These are phyloP conservation scores for Meandrina meandrites DNA, from an alignment of 92 coral and sea anemone genomes.

Conservation along the genomic window DNA sequence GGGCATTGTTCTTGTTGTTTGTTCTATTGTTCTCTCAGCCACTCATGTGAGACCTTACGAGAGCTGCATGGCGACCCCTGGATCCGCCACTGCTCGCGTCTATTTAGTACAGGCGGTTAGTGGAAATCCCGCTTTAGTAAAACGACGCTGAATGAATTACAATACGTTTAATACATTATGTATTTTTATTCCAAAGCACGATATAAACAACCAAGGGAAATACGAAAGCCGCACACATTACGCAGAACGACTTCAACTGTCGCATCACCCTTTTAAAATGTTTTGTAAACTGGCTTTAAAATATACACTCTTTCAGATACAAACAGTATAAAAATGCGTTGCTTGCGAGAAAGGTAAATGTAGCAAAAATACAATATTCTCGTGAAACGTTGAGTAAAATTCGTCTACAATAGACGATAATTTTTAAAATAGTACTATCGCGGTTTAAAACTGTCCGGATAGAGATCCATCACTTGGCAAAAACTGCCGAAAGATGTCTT, in stretches of 20 bases:
- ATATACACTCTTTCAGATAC: neutral
- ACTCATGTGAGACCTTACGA: too few species aligned
- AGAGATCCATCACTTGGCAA: neutral
- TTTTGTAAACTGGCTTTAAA: neutral
- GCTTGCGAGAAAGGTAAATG: neutral
- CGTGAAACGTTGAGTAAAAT: neutral
- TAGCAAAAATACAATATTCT: conserved; percentile 1
- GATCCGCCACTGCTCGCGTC: too few species aligned
- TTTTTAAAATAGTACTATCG: neutral
- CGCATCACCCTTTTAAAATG: conserved; percentile 4
- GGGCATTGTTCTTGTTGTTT: too few species aligned
- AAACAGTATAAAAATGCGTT: neutral
- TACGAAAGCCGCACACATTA: neutral
- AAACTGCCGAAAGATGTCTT: neutral
- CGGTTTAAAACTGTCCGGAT: neutral
- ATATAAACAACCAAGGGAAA: neutral
- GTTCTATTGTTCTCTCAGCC: too few species aligned
- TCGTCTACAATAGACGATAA: neutral
- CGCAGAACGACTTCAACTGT: neutral
- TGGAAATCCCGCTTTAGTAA: too few species aligned
- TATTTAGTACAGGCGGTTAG: too few species aligned
- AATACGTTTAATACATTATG: conserved; percentile 2
- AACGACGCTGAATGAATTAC: conserved; percentile 4
- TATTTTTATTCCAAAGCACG: neutral
- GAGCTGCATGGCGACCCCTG: too few species aligned